Evolutionary conservation across 1,140 invertebrate species (phyloP), one percentile per base, ranked within the genome.

Genomic region (Copidosoma floridanum): DNA sequence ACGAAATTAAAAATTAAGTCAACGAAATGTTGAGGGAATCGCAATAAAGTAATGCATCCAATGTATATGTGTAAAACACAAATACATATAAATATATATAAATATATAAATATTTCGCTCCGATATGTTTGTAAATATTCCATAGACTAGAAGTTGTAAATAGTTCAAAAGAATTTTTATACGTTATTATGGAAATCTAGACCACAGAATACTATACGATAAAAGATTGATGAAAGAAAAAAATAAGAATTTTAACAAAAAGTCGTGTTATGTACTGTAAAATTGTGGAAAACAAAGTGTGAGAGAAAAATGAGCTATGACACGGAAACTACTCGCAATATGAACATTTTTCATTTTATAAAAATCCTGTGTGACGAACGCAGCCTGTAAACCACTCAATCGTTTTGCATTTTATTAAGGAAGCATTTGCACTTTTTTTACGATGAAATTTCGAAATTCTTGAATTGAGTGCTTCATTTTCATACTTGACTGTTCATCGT

Each of bases 141-240:
- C 44, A 65, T 65, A 65, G 61, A 32, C 65, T 61, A 67, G 65
- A 61, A 12, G 65, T 53, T 72, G 71, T 72, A 73, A 71, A 73
- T 71, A 72, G 54, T 63, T 64, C 35, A 53, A 61, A 48, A 54
- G 44, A 61, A 61, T 55, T 61, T 61, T 61, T 55, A 61, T 61
- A 61, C 58, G 52, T 61, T n/a, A n/a, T n/a, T n/a, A n/a, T n/a
- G n/a, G n/a, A n/a, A 61, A 51, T 61, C 54, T 40, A 44, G 32
- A 27, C 29, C 54, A 54, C 1, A 51, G 29, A 51, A 32, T 12
- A 37, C 11, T 18, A 37, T 18, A 26, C 40, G 40, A 26, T 53
- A 47, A 24, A n/a, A n/a, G n/a, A n/a, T n/a, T n/a, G n/a, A n/a
- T n/a, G n/a, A n/a, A n/a, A n/a, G n/a, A n/a, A n/a, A n/a, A n/a